Evolutionary conservation across 2,113 vertebrate genomes (phyloP), one percentile per base, ranked within the genome.

Genomic region (Neotoma lepida): DNA sequence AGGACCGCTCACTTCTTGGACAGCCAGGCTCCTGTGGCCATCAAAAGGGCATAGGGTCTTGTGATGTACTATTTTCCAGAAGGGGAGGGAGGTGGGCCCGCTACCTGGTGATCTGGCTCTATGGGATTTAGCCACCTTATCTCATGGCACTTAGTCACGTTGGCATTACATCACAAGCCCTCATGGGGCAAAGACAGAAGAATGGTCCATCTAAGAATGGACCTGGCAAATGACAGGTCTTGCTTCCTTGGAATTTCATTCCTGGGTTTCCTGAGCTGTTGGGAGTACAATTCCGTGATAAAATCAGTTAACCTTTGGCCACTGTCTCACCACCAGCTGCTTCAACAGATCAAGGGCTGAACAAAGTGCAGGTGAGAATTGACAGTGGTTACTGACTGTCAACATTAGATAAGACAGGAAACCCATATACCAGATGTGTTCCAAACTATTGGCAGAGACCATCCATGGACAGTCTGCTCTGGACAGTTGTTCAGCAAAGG

Each of bases 241-340:
- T 20, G 10, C 28, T 78, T 90, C 44, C 81, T n/a, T n/a, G 26
- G 41, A 94, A 85, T 56, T 70, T 49, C 58, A 14, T 64, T 61
- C 44, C 71, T 80, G 78, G n/a, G 28, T 33, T 73, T 46, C 56
- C 35, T 28, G 89, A 56, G 63, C 35, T 28, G 63, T 0, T 30
- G 22, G 33, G 49, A 61, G 30, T 3, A 0, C 39, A 6, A 41
- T 39, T 17, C 39, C 9, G 6, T 1, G 4, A 44, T 54, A 44
- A 77, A 56, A 58, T 46, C 13, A 6, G 63, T 20, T 86, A 14
- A 93, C 89, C 86, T 94, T 90, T 76, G 91, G 76, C 73, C 28
- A 2, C 22, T 71, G 49, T 56, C 49, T 86, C 13, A 46, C 85
- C 58, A 30, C 46, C 28, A 54, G 51, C 88, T 85, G 49, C 7